Base-by-base conservation (phyloP, 1,140 invertebrate genomes). In the Aphaenogaster floridana region DNA sequence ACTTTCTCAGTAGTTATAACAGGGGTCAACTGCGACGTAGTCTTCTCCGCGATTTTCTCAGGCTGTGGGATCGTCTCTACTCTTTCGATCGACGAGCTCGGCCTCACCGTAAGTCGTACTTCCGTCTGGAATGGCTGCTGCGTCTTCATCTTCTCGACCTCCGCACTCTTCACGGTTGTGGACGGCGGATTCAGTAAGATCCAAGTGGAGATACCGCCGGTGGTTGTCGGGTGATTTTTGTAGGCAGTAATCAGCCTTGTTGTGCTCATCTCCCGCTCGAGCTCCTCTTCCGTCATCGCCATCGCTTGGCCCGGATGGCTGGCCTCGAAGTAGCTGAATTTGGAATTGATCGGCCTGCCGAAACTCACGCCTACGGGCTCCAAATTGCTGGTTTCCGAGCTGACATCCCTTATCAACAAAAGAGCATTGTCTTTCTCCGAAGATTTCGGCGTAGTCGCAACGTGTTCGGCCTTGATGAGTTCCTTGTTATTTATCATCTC, bases 191-290 rank as follows among this genome's bases (percentile, higher is more conserved):
- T 97, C 36, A 98, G 92, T n/a, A 97, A 94, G 88, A 97, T 97
- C 97, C 97, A 98, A 3, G 97, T 98, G 2, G 97, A 97, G 80
- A 98, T 96, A 7, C 97, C 97, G 90, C 96, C 96, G 57, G 96
- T 96, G 0, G 96, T 96, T 0, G 97, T 97, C 13, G 96, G 96
- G 3, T 96, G 95, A 92, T 93, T 93, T 83, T 96, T 95, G 3
- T 96, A 89, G 0, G 87, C 88, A 0, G 89, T 89, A 9, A 93
- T 91, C 7, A 89, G 21, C 39, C 93, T 92, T 0, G 92, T 93
- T 1, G 93, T 84, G 17, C 91, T 90, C 36, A 95, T 81, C 87
- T 95, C 95, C 59, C 87, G 91, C 48, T 95, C 95, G 0, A 95
- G 91, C 45, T 95, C 95, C 71, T 95, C 95, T 45, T 95, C 95